phyloP scores from a whole-genome alignment of 2,797 vertebrate species.

The Phataginus tetradactyla region DNA sequence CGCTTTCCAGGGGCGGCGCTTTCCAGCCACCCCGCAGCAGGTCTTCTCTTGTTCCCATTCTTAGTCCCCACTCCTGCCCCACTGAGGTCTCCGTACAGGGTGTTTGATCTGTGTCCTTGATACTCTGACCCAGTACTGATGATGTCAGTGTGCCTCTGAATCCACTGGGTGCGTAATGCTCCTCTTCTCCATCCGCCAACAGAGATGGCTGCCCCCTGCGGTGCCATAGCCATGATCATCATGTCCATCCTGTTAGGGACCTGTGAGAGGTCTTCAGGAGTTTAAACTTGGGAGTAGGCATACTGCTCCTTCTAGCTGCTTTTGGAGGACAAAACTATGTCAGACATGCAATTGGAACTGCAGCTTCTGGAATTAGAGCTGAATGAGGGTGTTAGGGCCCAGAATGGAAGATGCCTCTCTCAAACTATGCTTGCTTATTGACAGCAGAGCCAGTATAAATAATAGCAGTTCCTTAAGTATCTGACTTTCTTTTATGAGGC shows the following conservation, averaged over 20 bases:
- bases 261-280: background rate
- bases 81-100: background rate
- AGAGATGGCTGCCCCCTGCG: too few relatives aligned
- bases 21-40: background rate
- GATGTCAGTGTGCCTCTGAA: rapidly evolving
- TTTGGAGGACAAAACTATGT: background rate
- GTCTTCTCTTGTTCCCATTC: background rate
- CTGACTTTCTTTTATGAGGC: background rate
- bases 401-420: background rate
- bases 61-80: background rate
- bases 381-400: background rate
- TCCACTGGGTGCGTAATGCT: rapidly evolving
- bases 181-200: rapidly evolving
- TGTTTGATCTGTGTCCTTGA: background rate
- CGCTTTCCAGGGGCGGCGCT: background rate
- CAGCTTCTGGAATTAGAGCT: background rate
- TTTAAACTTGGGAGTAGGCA: background rate
- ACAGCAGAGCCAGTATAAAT: background rate
- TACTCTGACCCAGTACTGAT: background rate
- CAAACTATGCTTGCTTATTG: background rate
- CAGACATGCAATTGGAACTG: background rate
- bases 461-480: background rate
- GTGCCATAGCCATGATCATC: too few relatives aligned
- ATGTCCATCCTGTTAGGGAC: rapidly evolving
- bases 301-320: background rate